These are phyloP conservation scores for Microtus pennsylvanicus DNA, from an alignment of 2,113 vertebrate genomes.

Conservation along the genomic window DNA sequence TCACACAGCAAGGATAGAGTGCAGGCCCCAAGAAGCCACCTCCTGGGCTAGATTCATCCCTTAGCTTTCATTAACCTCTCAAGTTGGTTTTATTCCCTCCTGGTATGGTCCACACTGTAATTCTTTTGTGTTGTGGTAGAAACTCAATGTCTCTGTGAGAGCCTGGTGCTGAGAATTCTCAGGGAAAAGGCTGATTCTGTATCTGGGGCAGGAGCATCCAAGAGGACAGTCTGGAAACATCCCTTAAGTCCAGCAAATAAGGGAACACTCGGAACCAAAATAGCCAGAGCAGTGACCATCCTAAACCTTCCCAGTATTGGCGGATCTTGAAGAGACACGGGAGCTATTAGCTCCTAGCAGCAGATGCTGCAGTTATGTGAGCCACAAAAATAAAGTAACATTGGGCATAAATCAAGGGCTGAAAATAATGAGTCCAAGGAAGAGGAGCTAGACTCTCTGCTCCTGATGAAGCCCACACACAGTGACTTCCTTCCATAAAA, in stretches of 20 bases:
- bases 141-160: slow-evolving; percentile 39
- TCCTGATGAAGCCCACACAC: not conserved
- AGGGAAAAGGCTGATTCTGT: not conserved
- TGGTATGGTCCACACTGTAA: not conserved
- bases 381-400: not conserved
- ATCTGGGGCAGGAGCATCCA: not conserved
- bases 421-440: not conserved
- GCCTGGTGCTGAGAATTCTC: not conserved
- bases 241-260: not conserved
- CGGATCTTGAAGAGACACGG: not conserved
- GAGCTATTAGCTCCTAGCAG: not conserved
- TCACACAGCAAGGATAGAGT: not conserved
- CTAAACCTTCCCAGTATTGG: not conserved
- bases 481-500: not conserved
- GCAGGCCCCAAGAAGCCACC: not conserved
- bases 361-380: not conserved
- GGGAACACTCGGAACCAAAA: not conserved
- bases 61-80: not conserved
- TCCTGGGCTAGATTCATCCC: not conserved
- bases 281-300: not conserved
- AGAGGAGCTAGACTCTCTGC: not conserved
- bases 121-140: slow-evolving; percentile 43
- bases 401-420: not conserved
- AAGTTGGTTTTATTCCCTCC: not conserved
- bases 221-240: not conserved